Evolutionary conservation across 2,888 invertebrate species (phyloP).

Genomic region (Amphimallon solstitiale): DNA sequence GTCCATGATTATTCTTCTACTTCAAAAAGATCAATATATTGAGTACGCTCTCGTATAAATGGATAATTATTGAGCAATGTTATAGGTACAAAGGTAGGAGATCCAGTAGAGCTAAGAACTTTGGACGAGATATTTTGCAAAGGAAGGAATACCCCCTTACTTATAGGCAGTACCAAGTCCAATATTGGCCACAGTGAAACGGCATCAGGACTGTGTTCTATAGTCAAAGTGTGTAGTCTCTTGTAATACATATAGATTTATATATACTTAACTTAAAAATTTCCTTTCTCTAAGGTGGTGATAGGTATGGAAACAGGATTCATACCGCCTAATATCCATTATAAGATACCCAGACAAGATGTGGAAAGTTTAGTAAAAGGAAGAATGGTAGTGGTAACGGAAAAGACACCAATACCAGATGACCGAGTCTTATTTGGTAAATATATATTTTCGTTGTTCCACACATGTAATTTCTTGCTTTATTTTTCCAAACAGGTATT

Average conservation of each 20-base stretch:
- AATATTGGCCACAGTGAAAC: constrained; percentile 95
- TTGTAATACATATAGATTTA: no score
- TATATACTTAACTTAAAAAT: background rate
- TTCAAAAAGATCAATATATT: no score
- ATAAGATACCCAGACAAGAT: constrained; percentile 62
- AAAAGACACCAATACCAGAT: constrained; percentile 70
- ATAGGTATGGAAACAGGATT: constrained; percentile 79
- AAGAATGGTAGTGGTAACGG: constrained; percentile 77
- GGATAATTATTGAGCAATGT: background rate
- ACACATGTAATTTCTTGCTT: no score
- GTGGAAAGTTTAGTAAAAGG: constrained; percentile 72
- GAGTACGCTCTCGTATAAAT: no score
- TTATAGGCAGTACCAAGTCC: constrained; percentile 92
- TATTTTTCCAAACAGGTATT: constrained; percentile 57
- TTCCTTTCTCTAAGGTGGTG: constrained; percentile 58
- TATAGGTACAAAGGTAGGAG: constrained; percentile 80
- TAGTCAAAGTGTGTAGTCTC: constrained; percentile 73
- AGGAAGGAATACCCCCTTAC: constrained; percentile 78
- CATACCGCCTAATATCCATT: constrained; percentile 90
- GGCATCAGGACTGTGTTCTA: constrained; percentile 82
- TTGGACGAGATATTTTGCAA: constrained; percentile 83
- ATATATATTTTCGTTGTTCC: constrained; percentile 51
- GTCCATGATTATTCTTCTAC: no score
- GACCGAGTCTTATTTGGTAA: constrained; percentile 77
- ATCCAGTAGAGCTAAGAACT: constrained; percentile 90